Evolutionary conservation across 2,888 invertebrate species (phyloP).

Genomic region (Autographa gamma): DNA sequence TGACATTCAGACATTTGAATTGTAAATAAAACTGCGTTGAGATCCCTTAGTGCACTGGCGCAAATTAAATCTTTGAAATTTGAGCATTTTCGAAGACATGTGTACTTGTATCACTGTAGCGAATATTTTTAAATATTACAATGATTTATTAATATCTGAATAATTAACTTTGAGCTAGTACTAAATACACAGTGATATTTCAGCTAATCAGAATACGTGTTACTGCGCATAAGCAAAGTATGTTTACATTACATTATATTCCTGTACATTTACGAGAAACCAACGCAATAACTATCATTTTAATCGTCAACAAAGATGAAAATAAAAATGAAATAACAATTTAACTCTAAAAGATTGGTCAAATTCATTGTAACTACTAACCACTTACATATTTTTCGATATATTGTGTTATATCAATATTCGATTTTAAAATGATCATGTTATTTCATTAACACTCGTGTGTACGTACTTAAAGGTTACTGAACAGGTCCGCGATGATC

Average conservation of each 20-base stretch:
- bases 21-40: conserved; percentile 44
- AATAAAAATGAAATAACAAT: neutral
- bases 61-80: conserved; percentile 41
- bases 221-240: neutral
- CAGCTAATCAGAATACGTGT: neutral
- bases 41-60: conserved; percentile 23
- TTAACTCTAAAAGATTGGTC: no score
- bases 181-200: neutral
- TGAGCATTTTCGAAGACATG: conserved; percentile 7
- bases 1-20: conserved; percentile 50
- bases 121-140: no score
- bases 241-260: conserved; percentile 3
- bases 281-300: neutral
- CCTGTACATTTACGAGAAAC: neutral
- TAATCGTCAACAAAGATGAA: neutral
- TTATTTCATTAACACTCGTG: conserved; percentile 56
- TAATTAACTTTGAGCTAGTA: no score
- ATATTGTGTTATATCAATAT: neutral
- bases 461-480: conserved; percentile 68
- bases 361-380: no score
- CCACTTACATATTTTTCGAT: neutral
- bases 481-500: conserved; percentile 82
- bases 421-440: conserved; percentile 41
- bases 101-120: no score
- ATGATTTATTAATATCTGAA: no score